Conservation (phyloP, 1,140 invertebrate genomes). For the Chelonus insularis region DNA sequence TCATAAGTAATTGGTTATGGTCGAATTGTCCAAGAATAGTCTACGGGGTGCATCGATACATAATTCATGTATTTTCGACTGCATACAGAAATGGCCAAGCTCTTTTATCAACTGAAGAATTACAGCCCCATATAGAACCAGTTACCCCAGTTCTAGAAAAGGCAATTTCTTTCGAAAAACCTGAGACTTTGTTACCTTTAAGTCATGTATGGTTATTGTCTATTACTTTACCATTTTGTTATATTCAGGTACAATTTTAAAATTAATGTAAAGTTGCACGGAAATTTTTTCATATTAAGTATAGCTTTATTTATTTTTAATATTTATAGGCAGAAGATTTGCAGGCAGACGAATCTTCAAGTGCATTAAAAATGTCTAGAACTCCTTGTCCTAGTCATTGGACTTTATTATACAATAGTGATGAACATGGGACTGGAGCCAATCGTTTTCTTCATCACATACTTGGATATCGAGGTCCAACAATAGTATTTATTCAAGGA, state of each 20-base stretch:
- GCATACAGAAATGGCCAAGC: constrained; percentile 70
- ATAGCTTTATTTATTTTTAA: no score
- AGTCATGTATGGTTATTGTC: constrained; percentile 81
- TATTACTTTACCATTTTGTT: constrained; percentile 71
- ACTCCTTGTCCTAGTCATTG: constrained; percentile 73
- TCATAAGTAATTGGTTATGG: constrained; percentile 78
- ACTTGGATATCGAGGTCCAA: constrained; percentile 81
- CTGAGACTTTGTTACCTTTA: constrained; percentile 59
- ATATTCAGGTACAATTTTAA: constrained; percentile 58
- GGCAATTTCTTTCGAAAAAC: constrained; percentile 54
- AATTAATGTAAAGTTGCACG: neutral
- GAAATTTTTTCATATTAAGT: no score
- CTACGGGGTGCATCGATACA: constrained; percentile 75
- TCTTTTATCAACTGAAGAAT: constrained; percentile 49
- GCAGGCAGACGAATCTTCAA: constrained; percentile 40
- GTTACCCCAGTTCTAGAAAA: constrained; percentile 76
- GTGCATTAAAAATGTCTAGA: constrained; percentile 50
- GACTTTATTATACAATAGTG: constrained; percentile 81
- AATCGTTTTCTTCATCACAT: constrained; percentile 90
- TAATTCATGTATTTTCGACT: constrained; percentile 77
- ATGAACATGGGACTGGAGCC: constrained; percentile 80
- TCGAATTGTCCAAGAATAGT: constrained; percentile 75
- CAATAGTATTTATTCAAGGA: constrained; percentile 73
- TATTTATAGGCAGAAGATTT: constrained; percentile 47
- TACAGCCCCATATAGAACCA: constrained; percentile 63